These are phyloP conservation scores for Cryptocephalus moraei DNA, from an alignment of 2,888 invertebrate species.

Conservation along the genomic window DNA sequence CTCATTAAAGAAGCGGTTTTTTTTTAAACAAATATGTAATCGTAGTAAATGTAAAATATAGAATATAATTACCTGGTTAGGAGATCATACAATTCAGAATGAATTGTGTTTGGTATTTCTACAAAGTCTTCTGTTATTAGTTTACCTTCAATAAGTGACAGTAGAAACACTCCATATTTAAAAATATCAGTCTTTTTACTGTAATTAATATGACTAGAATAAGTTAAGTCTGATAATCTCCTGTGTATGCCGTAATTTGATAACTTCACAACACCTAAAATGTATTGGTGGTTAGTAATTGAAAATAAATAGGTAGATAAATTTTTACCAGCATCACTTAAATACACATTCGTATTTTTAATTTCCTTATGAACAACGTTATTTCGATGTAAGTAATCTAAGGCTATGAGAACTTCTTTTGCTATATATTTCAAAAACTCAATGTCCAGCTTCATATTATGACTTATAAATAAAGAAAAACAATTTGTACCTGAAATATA, in stretches of 20 bases:
- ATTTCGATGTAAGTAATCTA: slow-evolving; percentile 70
- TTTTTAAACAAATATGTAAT: no score
- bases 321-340: slow-evolving; percentile 54
- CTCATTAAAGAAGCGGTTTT: no score
- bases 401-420: slow-evolving; percentile 60
- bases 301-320: not conserved
- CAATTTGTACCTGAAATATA: slow-evolving; percentile 28
- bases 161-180: slow-evolving; percentile 57
- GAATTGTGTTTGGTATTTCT: slow-evolving; percentile 48
- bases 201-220: slow-evolving; percentile 32
- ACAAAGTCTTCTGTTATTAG: slow-evolving; percentile 36
- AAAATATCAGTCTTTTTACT: slow-evolving; percentile 66
- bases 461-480: slow-evolving; percentile 42
- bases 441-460: slow-evolving; percentile 42
- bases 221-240: slow-evolving; percentile 46
- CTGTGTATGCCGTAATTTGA: slow-evolving; percentile 63
- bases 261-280: slow-evolving; percentile 45
- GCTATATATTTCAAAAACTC: slow-evolving; percentile 56
- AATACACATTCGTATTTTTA: slow-evolving; percentile 61
- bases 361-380: slow-evolving; percentile 77
- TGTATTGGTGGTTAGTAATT: not conserved
- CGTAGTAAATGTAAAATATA: no score
- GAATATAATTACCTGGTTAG: slow-evolving; percentile 46
- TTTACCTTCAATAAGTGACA: slow-evolving; percentile 52
- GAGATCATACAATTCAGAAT: slow-evolving; percentile 61